Evolutionary conservation across 2,113 vertebrate species (phyloP), one percentile per base, ranked within the genome.

Genomic region (Otus sunia): DNA sequence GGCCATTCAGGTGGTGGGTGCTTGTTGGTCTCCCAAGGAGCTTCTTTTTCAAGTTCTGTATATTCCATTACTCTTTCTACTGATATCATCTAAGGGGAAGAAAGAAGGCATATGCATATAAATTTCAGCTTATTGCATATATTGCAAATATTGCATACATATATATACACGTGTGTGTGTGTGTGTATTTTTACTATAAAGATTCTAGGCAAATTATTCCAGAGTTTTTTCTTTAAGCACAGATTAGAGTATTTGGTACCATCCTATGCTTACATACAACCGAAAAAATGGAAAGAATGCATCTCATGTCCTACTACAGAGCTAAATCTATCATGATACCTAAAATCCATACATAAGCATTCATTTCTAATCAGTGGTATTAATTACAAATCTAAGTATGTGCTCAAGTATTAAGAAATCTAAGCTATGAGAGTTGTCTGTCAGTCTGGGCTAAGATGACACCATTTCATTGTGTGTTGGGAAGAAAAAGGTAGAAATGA

Each of bases 61-160:
- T 99, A 99, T 60, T 99, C 99, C 56, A 99, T 97, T 79, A 99
- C 99, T 95, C 99, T 97, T 97, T 99, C 99, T 63, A 99, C 99
- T 7, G 99, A 99, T 50, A 99, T 99, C 99, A 99, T 99, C 99
- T 99, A 90, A 74, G 15, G 16, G 25, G 18, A 94, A 11, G 18
- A 94, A 91, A 84, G 55, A 69, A 15, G 21, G 81, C 36, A 74
- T 5, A 59, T 1, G 66, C 2, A 25, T 1, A 10, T 45, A 58
- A 45, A 84, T 55, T 63, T 84, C 52, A 89, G 37, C 12, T 71
- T 53, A 37, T 13, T 41, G 52, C 25, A 21, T 29, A 47, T 7
- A 43, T 13, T 64, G 41, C 45, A 81, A 73, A 85, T 47, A 79
- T 4, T 71, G n/a, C 21, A 41, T 11, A 1, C n/a, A 72, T 45